Base-by-base conservation (phyloP, 2,888 invertebrate species). In the Caenorhabditis sp. region DNA sequence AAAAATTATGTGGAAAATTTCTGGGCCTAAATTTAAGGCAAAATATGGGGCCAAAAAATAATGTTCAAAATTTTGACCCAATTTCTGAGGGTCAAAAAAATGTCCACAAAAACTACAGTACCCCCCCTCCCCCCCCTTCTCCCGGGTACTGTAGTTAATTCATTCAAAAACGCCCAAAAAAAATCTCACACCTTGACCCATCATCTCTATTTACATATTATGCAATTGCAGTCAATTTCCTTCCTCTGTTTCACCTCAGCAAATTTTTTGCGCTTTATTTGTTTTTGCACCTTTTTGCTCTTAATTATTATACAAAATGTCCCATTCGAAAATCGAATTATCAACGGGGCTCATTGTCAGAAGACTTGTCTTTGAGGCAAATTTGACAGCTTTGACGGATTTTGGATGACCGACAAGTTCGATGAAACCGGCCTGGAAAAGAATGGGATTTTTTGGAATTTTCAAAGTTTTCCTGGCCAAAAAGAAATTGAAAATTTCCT, bases 401-500 rank as follows among this genome's bases (percentile, higher is more conserved):
- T 67, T 66, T 19, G 54, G 58, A 54, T 78, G 78, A 51, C 75
- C 78, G 1, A 65, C n/a, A 14, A 78, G 62, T 27, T 76, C 70
- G 17, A 76, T 24, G 37, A 67, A 69, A 21, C 78, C 78, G 24
- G 78, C 75, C 76, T 76, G 66, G 37, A 69, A 68, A 36, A n/a
- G 26, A 23, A n/a, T 55, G 3, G 23, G 36, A 26, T 26, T 5
- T n/a, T 24, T 26, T 19, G 8, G n/a, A n/a, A n/a, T n/a, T n/a
- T n/a, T n/a, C n/a, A n/a, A n/a, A n/a, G n/a, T n/a, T n/a, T n/a
- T n/a, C n/a, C n/a, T n/a, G n/a, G n/a, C n/a, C n/a, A n/a, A n/a
- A n/a, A n/a, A 53, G 17, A 43, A 50, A 64, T 10, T n/a, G n/a
- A n/a, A n/a, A n/a, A n/a, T n/a, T n/a, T n/a, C n/a, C n/a, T n/a